phyloP scores from a whole-genome alignment of 2,888 invertebrate genomes.

The Spilarctia lutea region DNA sequence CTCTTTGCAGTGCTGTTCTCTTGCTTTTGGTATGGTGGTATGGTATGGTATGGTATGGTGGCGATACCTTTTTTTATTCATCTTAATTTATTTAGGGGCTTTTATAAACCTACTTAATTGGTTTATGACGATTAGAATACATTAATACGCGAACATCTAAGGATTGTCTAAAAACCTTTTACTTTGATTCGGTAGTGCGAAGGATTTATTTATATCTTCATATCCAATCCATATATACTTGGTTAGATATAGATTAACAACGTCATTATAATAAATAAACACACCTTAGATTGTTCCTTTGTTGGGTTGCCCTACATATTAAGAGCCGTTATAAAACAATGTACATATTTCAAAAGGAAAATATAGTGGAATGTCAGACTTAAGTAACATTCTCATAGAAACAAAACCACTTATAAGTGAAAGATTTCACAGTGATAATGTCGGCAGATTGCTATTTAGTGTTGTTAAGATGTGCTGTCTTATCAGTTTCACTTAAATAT shows the following conservation, averaged over 20 bases:
- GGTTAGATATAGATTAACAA: background rate
- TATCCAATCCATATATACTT: background rate
- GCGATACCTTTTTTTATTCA: too few relatives aligned
- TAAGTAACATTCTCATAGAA: background rate
- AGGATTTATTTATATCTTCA: background rate
- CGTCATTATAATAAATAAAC: background rate
- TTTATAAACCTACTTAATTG: too few relatives aligned
- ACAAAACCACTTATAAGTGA: background rate
- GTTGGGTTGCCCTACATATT: conserved; percentile 1
- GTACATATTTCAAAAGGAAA: background rate
- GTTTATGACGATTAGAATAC: too few relatives aligned
- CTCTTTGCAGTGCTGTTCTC: too few relatives aligned
- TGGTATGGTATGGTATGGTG: too few relatives aligned
- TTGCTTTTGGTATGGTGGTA: too few relatives aligned
- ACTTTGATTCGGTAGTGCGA: background rate
- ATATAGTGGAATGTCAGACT: background rate
- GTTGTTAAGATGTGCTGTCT: background rate
- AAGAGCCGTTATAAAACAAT: background rate
- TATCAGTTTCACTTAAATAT: background rate
- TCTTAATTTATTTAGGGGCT: too few relatives aligned
- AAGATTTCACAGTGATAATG: background rate
- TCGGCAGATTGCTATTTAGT: background rate
- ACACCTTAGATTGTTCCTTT: background rate
- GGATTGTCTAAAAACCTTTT: background rate
- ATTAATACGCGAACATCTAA: background rate